These are phyloP conservation scores for Odontesthes bonariensis DNA, from an alignment of 2,113 vertebrate species.

Conservation along the genomic window DNA sequence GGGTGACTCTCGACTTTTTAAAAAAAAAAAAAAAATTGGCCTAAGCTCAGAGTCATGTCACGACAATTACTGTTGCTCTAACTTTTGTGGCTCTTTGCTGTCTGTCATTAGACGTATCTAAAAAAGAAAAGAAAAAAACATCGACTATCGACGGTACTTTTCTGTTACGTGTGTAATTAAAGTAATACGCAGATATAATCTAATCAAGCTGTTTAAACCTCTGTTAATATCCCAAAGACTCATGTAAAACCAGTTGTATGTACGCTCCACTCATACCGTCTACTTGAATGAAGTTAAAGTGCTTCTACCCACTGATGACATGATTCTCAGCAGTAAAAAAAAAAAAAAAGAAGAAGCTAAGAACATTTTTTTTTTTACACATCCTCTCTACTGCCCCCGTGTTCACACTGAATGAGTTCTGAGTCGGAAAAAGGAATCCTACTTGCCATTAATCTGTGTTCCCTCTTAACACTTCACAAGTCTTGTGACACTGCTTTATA, in stretches of 20 bases:
- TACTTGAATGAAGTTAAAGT: no score
- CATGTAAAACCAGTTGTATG: no score
- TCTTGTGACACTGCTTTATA: neutral
- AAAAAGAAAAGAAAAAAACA: neutral
- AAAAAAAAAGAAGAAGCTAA: no score
- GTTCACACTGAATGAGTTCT: no score
- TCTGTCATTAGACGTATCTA: constrained; percentile 28
- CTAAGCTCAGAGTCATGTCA: constrained; percentile 13
- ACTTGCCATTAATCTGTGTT: neutral
- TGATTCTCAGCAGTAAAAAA: no score
- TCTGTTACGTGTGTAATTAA: constrained; percentile 2
- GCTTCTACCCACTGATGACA: no score
- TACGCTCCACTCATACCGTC: no score
- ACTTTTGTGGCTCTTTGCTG: constrained; percentile 48
- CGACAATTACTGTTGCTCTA: constrained; percentile 33
- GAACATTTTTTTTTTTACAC: no score
- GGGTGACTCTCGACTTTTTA: constrained; percentile 10
- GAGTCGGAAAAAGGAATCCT: neutral
- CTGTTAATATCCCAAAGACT: no score
- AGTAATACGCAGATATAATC: neutral
- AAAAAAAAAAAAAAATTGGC: no score
- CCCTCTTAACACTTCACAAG: neutral
- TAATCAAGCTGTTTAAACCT: neutral
- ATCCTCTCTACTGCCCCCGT: no score
- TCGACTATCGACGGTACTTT: constrained; percentile 1